Evolutionary conservation across 2,113 vertebrate genomes (phyloP).

Genomic region (Ancistrus triradiatus): DNA sequence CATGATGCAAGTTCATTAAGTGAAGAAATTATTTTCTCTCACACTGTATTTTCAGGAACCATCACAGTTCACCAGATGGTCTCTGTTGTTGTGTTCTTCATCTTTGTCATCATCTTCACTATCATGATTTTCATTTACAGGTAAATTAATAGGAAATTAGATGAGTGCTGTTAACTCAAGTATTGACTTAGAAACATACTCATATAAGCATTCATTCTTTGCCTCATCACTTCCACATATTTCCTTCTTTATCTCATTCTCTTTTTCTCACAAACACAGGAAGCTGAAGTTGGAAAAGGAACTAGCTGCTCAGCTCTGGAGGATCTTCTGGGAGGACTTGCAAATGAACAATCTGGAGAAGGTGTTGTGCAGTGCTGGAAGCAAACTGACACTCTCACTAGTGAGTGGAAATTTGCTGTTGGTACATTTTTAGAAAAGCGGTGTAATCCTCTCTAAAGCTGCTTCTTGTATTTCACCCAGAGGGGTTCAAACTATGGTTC

Average conservation of each 20-base stretch:
- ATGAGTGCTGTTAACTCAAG: too few relatives aligned
- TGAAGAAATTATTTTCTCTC: neutral
- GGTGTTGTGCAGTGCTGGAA: conserved; percentile 75
- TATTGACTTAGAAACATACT: too few relatives aligned
- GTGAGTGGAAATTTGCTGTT: conserved; percentile 48
- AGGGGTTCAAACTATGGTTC: conserved; percentile 87
- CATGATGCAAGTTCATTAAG: neutral
- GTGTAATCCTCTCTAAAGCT: neutral
- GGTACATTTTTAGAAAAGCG: neutral
- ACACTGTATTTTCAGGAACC: conserved; percentile 59
- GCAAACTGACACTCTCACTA: conserved; percentile 83
- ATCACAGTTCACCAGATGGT: conserved; percentile 81
- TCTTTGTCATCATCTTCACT: conserved; percentile 73
- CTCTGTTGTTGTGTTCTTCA: conserved; percentile 77
- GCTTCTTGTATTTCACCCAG: conserved; percentile 53
- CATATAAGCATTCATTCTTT: too few relatives aligned
- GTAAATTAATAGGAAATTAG: conserved; percentile 54
- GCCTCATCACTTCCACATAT: too few relatives aligned
- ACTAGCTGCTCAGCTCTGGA: conserved; percentile 84
- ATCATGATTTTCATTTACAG: conserved; percentile 85
- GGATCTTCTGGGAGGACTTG: conserved; percentile 83
- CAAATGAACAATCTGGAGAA: conserved; percentile 83
- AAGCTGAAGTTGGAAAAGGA: conserved; percentile 89
- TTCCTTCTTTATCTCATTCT: too few relatives aligned
- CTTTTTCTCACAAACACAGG: conserved; percentile 47